A percentile compares a stretch with the other conserved stretches of the same genome.
Evolutionary conservation across 2,888 invertebrate genomes (phyloP).

Genomic region (Hedychridium roseum): DNA sequence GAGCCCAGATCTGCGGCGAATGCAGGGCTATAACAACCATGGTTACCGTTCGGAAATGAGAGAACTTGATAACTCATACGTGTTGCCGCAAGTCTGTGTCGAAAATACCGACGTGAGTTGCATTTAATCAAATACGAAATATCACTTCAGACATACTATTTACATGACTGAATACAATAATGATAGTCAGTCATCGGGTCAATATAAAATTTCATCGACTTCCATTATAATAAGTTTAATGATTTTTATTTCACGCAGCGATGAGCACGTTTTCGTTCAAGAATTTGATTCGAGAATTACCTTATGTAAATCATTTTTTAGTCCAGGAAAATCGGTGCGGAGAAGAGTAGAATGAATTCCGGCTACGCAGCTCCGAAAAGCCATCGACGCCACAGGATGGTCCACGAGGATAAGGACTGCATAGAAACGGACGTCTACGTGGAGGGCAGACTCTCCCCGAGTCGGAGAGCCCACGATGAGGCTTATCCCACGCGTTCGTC

Average conservation of each 20-base stretch:
- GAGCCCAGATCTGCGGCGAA: conserved; percentile 35
- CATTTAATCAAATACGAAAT: too few species aligned
- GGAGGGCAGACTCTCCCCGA: conserved; percentile 43
- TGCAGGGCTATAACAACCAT: conserved; percentile 53
- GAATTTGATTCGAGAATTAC: too few species aligned
- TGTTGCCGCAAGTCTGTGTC: conserved; percentile 51
- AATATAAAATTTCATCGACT: too few species aligned
- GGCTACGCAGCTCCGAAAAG: conserved; percentile 39
- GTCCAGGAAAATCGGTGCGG: conserved; percentile 7
- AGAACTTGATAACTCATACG: conserved; percentile 52
- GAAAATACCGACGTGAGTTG: conserved; percentile 54
- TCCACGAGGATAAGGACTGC: conserved; percentile 35
- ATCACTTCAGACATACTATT: too few species aligned
- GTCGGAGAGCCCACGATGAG: conserved; percentile 46
- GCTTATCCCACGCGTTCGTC: conserved; percentile 48
- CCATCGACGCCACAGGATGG: conserved; percentile 20
- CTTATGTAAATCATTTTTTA: conserved; percentile 6
- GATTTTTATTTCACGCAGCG: too few species aligned
- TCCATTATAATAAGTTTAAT: too few species aligned
- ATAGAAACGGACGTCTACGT: conserved; percentile 54
- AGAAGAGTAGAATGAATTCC: conserved; percentile 19
- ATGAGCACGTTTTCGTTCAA: too few species aligned
- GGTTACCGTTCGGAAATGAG: conserved; percentile 56
- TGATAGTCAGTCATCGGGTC: too few species aligned
- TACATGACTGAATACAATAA: too few species aligned